Evolutionary conservation across 1,140 invertebrate species (phyloP), one percentile per base, ranked within the genome.

Genomic region (Stenopsyche tienmushanensis): DNA sequence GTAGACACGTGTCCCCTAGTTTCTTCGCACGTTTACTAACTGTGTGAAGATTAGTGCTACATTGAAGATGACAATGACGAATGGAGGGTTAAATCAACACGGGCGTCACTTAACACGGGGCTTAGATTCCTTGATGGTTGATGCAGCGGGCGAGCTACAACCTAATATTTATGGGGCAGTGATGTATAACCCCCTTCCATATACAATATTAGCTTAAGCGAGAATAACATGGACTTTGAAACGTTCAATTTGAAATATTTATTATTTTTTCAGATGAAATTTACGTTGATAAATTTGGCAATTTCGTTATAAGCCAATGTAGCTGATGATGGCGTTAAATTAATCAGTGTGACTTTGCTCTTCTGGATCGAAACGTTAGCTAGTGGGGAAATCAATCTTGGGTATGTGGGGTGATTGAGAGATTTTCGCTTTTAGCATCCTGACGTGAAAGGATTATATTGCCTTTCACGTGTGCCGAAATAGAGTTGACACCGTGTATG

Each of bases 21-120:
- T 13, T 34, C 29, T n/a, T n/a, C 29, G 5, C 29, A 5, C 5
- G 29, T 34, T 13, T 13, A 34, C 13, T 5, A 5, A 34, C 29
- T 34, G 29, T 34, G 42, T 18, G 23, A 23, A 57, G 59, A 62
- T 62, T 62, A 62, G 59, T 62, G 24, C 15, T 34, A 50, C 42
- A 67, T 62, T 63, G 52, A 62, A 47, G 45, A 53, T 62, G 65
- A 67, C 65, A 67, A 67, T 67, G 65, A 67, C 60, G 65, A 24
- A 67, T 67, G 47, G 42, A 41, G 42, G 26, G 25, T 52, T 44
- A 55, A 52, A 53, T 55, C 50, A 47, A 26, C 65, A 23, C 57
- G 17, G 42, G 44, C 59, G 53, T 58, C 65, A 58, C 65, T 52
- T 63, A 63, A 41, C 47, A 9, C 29, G n/a, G 60, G 59, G 55